Evolutionary conservation across 2,797 vertebrate species (phyloP).

Genomic region (Chaunax sp.): DNA sequence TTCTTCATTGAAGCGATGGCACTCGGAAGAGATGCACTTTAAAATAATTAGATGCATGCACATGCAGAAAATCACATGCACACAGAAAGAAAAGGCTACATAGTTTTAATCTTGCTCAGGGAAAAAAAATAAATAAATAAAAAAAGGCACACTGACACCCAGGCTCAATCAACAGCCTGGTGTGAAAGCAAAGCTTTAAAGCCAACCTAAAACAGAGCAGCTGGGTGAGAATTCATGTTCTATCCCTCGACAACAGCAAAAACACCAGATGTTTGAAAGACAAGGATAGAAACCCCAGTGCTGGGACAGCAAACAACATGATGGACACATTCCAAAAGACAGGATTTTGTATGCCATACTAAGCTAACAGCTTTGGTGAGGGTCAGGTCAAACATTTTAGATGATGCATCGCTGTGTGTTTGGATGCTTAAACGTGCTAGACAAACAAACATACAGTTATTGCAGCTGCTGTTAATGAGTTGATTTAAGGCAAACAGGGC

Average conservation of each 20-base stretch:
- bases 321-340: constrained; percentile 61
- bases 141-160: not conserved
- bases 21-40: not conserved
- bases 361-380: constrained; percentile 30
- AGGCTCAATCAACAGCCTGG: not conserved
- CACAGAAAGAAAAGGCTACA: not conserved
- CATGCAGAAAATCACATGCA: not conserved
- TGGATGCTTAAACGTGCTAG: constrained; percentile 1
- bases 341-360: constrained; percentile 50
- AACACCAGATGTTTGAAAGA: constrained; percentile 64
- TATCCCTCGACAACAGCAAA: constrained; percentile 56
- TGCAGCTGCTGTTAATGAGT: constrained; percentile 9
- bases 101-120: not conserved
- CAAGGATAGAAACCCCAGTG: constrained; percentile 44
- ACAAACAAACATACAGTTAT: constrained; percentile 40
- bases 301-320: constrained; percentile 36
- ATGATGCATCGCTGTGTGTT: constrained; percentile 13
- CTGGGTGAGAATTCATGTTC: constrained; percentile 54
- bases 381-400: constrained; percentile 42
- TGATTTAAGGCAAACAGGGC: constrained; percentile 8
- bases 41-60: not conserved
- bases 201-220: constrained; percentile 41
- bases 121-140: too few species aligned
- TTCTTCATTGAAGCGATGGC: not conserved
- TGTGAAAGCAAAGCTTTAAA: constrained; percentile 32